Base-by-base conservation (phyloP, 2,113 vertebrate species). In the Lampris incognitus region DNA sequence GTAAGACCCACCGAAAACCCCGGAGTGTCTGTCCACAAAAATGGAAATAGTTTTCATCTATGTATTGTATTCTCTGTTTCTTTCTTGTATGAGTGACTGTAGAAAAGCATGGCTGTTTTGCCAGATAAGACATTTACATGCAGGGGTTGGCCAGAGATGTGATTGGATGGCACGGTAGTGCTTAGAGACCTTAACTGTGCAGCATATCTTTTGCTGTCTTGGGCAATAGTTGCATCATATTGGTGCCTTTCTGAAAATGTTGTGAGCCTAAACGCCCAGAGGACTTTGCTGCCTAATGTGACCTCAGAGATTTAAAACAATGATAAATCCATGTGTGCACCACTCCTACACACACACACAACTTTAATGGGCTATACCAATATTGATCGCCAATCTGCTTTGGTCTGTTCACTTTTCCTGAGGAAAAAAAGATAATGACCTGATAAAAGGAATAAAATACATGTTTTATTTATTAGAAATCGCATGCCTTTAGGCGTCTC, bases 271-370 rank as follows among this genome's bases (percentile, higher is more conserved):
- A 5, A 55, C 68, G 79, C 81, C 80, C 72, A 1, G 67, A 75
- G 65, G 85, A 84, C 66, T 76, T 77, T 4, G 6, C 52, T 66
- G 42, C 4, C 36, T 79, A 71, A 85, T 79, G 65, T 66, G 70
- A 46, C 82, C 68, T 52, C n/a, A 36, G 83, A 72, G 82, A 72
- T 64, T 41, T 24, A 40, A 74, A 41, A 59, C 49, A 37, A 39
- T 40, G 11, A 5, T 6, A 41, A 42, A 44, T 44, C 44, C 40
- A 56, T 36, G 24, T 24, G 24, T 24, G 24, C 24, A 24, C 24
- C 24, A 10, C 39, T 40, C 9, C 1, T 11, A 13, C 36, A 58
- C 39, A 51, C 40, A 70, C 11, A 59, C 10, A 50, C 52, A 58
- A 5, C 54, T 24, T 38, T 11, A 8, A 9, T 4, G 3, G 40